phyloP scores from a whole-genome alignment of 2,888 invertebrate genomes.

The Campoplex capitator region DNA sequence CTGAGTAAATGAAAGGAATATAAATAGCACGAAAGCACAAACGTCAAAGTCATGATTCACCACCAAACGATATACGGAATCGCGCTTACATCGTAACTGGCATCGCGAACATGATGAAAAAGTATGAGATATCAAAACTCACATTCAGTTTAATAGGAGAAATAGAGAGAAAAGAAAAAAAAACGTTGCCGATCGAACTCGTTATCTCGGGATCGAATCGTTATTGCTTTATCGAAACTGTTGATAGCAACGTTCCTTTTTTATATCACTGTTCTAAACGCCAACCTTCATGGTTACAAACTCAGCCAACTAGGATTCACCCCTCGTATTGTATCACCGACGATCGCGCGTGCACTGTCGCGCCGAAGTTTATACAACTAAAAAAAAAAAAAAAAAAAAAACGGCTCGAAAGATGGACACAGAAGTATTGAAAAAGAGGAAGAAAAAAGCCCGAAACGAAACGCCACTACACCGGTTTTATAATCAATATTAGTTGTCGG shows the following conservation, averaged over 20 bases:
- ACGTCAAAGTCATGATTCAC: conserved; percentile 47
- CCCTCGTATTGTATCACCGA: conserved; percentile 31
- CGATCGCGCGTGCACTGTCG: conserved; percentile 64
- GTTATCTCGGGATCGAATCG: background rate
- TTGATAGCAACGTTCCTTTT: background rate
- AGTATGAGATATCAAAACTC: background rate
- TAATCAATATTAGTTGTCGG: conserved; percentile 82
- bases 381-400: conserved; percentile 42
- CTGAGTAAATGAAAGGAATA: background rate
- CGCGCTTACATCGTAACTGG: conserved; percentile 9
- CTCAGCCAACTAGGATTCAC: background rate
- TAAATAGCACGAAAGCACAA: conserved; percentile 51
- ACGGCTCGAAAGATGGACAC: background rate
- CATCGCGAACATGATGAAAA: background rate
- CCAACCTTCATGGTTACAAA: conserved; percentile 20
- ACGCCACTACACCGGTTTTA: conserved; percentile 75
- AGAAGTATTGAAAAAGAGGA: background rate
- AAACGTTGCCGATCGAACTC: background rate
- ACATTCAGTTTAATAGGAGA: background rate
- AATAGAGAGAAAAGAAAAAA: background rate
- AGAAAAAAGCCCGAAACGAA: conserved; percentile 26
- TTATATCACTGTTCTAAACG: background rate
- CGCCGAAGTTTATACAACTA: conserved; percentile 29
- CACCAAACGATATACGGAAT: conserved; percentile 8
- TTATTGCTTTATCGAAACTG: background rate